A percentile compares a stretch with the other conserved stretches of the same genome.
These are phyloP conservation scores for Diachasmimorpha longicaudata DNA, from an alignment of 1,140 invertebrate genomes.

Conservation along the genomic window DNA sequence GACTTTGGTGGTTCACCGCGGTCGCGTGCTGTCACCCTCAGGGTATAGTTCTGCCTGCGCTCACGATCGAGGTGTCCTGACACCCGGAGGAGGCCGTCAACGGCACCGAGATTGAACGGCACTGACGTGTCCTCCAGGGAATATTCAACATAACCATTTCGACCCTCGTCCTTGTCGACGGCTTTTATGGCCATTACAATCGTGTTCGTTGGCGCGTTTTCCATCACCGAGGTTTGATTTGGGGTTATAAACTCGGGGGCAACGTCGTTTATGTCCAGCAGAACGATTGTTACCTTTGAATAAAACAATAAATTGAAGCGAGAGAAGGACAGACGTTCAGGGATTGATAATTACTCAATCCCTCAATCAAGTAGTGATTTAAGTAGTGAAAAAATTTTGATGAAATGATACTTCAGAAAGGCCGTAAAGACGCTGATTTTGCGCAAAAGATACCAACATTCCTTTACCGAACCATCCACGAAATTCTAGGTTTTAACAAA, in stretches of 20 bases:
- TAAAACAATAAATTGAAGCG: constrained; percentile 36
- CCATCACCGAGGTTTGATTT: constrained; percentile 78
- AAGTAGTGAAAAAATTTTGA: too few relatives aligned
- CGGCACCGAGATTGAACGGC: constrained; percentile 84
- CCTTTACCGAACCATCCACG: too few relatives aligned
- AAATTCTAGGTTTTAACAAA: too few relatives aligned
- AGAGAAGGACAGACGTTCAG: background rate
- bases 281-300: constrained; percentile 79
- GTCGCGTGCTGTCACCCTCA: constrained; percentile 85
- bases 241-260: constrained; percentile 87
- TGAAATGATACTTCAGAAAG: too few relatives aligned
- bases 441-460: too few relatives aligned
- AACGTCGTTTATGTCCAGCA: constrained; percentile 95
- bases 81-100: constrained; percentile 85
- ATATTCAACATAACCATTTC: constrained; percentile 93
- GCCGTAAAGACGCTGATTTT: too few relatives aligned
- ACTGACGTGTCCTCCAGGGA: constrained; percentile 66
- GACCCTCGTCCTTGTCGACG: constrained; percentile 88
- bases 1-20: constrained; percentile 83
- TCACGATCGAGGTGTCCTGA: constrained; percentile 86
- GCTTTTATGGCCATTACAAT: constrained; percentile 91
- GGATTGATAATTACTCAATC: too few relatives aligned
- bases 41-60: constrained; percentile 76
- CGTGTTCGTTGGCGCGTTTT: constrained; percentile 89
- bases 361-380: too few relatives aligned